Evolutionary conservation across 2,113 vertebrate genomes (phyloP), one percentile per base, ranked within the genome.

Genomic region (Suncus etruscus): DNA sequence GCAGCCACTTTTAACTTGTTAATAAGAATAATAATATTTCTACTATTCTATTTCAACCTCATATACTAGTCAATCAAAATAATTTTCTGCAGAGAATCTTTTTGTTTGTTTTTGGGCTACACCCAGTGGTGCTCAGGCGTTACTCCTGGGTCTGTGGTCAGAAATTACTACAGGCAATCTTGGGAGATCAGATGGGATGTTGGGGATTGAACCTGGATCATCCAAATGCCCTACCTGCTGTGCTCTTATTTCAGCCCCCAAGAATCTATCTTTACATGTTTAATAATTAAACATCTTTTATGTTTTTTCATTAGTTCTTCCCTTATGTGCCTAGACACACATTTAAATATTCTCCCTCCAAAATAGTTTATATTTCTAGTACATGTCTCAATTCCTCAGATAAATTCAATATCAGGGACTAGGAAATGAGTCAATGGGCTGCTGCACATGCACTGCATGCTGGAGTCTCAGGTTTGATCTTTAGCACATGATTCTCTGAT

Each of bases 11-110:
- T 65, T 82, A 32, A 70, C 0, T 5, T 6, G 2, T 51, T 83
- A 92, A 83, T 54, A 11, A n/a, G n/a, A n/a, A n/a, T n/a, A n/a
- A 68, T 16, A 69, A 73, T 92, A 69, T 63, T 72, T 81, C 27
- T 89, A 85, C 12, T 73, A 10, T 58, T 45, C 73, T n/a, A 24
- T 89, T 27, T 94, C 3, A 93, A 81, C 5, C 12, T 74, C 47
- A 69, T 87, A 32, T 45, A 50, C n/a, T 76, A 32, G 61, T 92
- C 63, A 82, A 82, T 32, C 4, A 70, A 82, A 82, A n/a, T 29
- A 20, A 25, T 15, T 80, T 83, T 54, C 24, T 75, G 18, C 12
- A 61, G 6, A 79, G 20, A 73, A 69, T 69, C 86, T 65, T 68
- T 80, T 83, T 14, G 65, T 31, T n/a, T 16, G 54, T 70, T 78